These are phyloP conservation scores for Stratiomys singularior DNA, from an alignment of 2,888 invertebrate genomes.

Conservation along the genomic window DNA sequence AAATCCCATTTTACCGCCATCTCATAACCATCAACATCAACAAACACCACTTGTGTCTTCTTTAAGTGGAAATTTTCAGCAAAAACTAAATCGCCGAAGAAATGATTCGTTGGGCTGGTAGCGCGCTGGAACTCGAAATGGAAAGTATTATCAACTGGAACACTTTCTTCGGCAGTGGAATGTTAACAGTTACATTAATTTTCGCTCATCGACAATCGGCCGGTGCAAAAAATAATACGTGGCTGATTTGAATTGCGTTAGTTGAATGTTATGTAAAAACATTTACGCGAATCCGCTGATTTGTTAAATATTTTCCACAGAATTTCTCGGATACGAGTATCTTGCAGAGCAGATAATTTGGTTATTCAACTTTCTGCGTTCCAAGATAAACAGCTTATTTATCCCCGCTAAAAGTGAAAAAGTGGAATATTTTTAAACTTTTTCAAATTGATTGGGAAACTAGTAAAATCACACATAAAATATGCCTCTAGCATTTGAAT, in stretches of 20 bases:
- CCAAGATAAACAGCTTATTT: no score
- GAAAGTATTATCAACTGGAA: constrained; percentile 36
- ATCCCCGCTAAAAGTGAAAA: background rate
- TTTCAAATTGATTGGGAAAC: background rate
- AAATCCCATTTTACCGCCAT: background rate
- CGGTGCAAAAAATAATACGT: background rate
- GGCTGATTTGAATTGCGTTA: background rate
- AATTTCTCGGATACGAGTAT: no score
- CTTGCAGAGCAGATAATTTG: no score
- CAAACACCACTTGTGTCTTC: background rate
- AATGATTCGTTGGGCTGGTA: background rate
- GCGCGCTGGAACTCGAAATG: constrained; percentile 19
- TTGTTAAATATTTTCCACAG: no score
- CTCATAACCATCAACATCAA: background rate
- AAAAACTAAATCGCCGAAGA: background rate
- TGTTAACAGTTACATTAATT: constrained; percentile 9
- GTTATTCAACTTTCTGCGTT: no score
- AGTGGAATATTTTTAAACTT: background rate
- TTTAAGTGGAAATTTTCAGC: background rate
- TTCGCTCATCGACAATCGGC: background rate
- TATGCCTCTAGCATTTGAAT: background rate
- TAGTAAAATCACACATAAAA: background rate
- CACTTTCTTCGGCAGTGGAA: constrained; percentile 29
- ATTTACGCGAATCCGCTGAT: background rate
- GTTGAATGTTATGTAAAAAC: background rate